Evolutionary conservation across 2,888 invertebrate genomes (phyloP).

Genomic region (Trachelus tabidus): DNA sequence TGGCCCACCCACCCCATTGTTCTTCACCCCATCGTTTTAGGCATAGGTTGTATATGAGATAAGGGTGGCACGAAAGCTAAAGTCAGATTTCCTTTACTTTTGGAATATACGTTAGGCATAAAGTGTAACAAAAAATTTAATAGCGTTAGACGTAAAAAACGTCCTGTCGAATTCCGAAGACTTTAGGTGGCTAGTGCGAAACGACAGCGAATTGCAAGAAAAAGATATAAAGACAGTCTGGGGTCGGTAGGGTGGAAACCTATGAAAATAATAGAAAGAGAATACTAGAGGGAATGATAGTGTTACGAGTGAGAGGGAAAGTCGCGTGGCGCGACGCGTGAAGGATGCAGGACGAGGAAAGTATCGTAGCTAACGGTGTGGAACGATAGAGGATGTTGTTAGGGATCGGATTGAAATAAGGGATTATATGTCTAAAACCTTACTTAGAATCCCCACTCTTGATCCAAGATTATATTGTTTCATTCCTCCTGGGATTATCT

Average conservation of each 20-base stretch:
- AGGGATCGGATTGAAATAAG: constrained; percentile 30
- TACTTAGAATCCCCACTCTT: constrained; percentile 22
- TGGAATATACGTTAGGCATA: not conserved
- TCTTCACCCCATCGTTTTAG: not conserved
- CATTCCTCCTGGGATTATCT: constrained; percentile 17
- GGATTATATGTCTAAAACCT: constrained; percentile 16
- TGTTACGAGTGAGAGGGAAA: not conserved
- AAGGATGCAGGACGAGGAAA: constrained; percentile 14
- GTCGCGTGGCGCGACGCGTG: not conserved
- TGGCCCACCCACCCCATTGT: not conserved
- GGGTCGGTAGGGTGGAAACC: not conserved
- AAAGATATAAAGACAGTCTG: not conserved
- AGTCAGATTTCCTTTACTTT: not conserved
- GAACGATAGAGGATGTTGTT: constrained; percentile 33
- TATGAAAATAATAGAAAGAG: constrained; percentile 1
- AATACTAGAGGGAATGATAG: not conserved
- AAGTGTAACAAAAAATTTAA: not conserved
- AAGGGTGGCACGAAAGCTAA: not conserved
- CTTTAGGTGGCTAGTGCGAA: not conserved
- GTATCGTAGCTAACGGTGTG: constrained; percentile 28
- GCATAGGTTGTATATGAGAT: not conserved
- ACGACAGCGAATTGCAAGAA: not conserved
- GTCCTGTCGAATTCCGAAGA: not conserved
- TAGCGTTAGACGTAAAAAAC: not conserved
- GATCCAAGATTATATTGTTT: constrained; percentile 22